Evolutionary conservation across 23 tunicate genomes (phyloP), one percentile per base, ranked within the genome.

Genomic region (Ciona savignyi): DNA sequence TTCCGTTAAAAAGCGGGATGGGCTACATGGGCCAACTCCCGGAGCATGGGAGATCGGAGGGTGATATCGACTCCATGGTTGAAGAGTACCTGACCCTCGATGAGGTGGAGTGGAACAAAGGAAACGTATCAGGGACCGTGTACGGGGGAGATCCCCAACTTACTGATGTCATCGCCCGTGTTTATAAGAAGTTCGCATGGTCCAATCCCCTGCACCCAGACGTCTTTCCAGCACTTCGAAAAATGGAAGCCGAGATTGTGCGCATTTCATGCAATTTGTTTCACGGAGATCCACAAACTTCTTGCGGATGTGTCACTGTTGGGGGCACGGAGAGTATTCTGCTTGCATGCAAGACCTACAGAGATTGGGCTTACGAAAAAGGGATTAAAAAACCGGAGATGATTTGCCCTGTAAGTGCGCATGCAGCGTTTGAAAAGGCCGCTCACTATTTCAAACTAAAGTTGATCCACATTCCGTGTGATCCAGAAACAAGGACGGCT

Each of bases 231-330:
- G 72, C 83, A 33, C 24, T 82, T n/a, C 65, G 98, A 62, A 93
- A 93, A 82, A 93, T 93, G 98, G 98, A 93, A 78, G 98, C 98
- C 1, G 98, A 93, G 71, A 77, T 93, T 25, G 94, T 91, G 0
- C 68, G 88, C 68, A 93, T 93, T 85, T 66, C 79, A n/a, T 92
- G 93, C 34, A 78, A 74, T 33, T 56, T 93, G 64, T 93, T 86
- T 74, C 67, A 82, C 33, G 98, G 98, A 9, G 90, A 84, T 56
- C 98, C 85, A 0, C 33, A 65, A 4, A 67, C 67, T 11, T 86
- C 98, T 0, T 81, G 87, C 68, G 98, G 98, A 1, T 67, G 70
- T 77, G 93, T 93, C 27, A 78, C 98, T 24, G 70, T 88, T 23
- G 98, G 98, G 3, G 98, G 98, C 4, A 93, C 98, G 1, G 98